Conservation (phyloP, 2,113 vertebrate species). For the Istiophorus platypterus region DNA sequence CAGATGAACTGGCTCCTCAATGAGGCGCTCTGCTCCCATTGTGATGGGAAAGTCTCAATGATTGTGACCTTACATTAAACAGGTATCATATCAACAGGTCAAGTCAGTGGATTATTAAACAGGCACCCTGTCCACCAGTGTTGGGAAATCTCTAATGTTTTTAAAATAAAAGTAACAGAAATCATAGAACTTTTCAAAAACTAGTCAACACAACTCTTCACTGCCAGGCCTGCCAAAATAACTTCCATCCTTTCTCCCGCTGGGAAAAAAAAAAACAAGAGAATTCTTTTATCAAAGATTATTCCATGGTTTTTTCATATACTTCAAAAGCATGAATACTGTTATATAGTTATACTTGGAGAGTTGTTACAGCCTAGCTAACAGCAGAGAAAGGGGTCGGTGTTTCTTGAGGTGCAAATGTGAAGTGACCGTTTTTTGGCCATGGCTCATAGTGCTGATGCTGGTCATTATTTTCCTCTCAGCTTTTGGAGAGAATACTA, state of each 20-base stretch:
- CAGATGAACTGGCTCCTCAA: conserved; percentile 46
- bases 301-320: conserved; percentile 43
- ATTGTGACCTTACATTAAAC: conserved; percentile 24
- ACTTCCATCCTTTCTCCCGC: conserved; percentile 5
- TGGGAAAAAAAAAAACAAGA: conserved; percentile 29
- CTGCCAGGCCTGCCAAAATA: conserved; percentile 8
- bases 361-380: conserved; percentile 37
- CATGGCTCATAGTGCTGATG: conserved; percentile 73
- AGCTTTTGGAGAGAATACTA: conserved; percentile 47
- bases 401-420: conserved; percentile 65
- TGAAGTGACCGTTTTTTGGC: conserved; percentile 56
- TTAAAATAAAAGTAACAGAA: conserved; percentile 50
- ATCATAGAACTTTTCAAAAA: conserved; percentile 31
- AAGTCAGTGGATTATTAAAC: conserved; percentile 51
- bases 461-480: conserved; percentile 57
- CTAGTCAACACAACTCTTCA: conserved; percentile 31
- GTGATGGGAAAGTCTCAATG: conserved; percentile 33
- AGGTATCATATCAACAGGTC: conserved; percentile 39
- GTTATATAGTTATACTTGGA: conserved; percentile 48
- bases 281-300: conserved; percentile 24
- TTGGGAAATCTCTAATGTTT: conserved; percentile 43
- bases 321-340: conserved; percentile 53
- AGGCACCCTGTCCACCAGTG: conserved; percentile 64
- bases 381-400: conserved; percentile 47
- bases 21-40: conserved; percentile 50